A percentile compares a stretch with the other conserved stretches of the same genome.
Evolutionary conservation across 2,797 vertebrate species (phyloP).

Genomic region (Pelobates cultripes): DNA sequence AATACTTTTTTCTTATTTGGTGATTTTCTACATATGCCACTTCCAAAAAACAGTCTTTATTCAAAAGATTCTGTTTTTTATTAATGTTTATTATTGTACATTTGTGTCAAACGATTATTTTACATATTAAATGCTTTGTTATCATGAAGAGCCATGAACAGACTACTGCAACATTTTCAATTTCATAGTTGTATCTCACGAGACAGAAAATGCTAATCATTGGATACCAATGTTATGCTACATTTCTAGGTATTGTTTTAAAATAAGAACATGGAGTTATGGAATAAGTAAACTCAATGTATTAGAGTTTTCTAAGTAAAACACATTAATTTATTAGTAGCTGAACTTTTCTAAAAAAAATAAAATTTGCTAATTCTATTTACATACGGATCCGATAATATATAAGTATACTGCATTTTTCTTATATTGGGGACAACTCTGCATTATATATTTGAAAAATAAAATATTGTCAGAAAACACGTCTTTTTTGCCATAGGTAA

Average conservation of each 20-base stretch:
- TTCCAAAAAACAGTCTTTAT: neutral
- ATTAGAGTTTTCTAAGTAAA: too few relatives aligned
- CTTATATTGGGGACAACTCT: too few relatives aligned
- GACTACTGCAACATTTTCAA: neutral
- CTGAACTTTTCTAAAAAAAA: too few relatives aligned
- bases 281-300: too few relatives aligned
- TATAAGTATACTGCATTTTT: too few relatives aligned
- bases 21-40: neutral
- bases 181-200: neutral
- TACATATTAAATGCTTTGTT: neutral
- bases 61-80: too few relatives aligned
- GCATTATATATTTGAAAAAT: too few relatives aligned
- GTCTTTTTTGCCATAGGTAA: too few relatives aligned
- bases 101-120: neutral
- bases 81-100: neutral
- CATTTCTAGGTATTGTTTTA: slow-evolving; percentile 8
- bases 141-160: neutral
- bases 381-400: too few relatives aligned
- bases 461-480: too few relatives aligned
- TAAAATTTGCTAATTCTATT: too few relatives aligned
- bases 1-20: neutral
- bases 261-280: neutral
- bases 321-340: too few relatives aligned
- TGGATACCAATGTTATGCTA: slow-evolving; percentile 25
- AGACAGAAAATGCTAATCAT: slow-evolving; percentile 6